phyloP scores from a whole-genome alignment of 1,140 invertebrate species.

The Drosophila paulistorum region DNA sequence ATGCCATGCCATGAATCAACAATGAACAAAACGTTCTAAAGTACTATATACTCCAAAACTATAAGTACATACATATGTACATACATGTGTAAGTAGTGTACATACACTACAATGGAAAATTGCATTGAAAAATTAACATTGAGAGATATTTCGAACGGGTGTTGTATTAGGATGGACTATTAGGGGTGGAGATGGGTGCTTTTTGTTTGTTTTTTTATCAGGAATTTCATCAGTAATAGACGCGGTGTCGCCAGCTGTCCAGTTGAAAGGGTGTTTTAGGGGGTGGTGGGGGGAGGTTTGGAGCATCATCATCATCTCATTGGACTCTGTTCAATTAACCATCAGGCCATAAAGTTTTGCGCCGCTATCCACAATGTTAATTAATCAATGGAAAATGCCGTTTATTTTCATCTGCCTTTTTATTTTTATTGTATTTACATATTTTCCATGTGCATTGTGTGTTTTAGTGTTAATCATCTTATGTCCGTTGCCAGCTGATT shows the following conservation, averaged over 20 bases:
- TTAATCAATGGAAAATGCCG: constrained; percentile 59
- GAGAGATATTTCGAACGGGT: no score
- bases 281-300: no score
- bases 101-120: constrained; percentile 36
- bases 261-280: background rate
- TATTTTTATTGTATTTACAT: constrained; percentile 17
- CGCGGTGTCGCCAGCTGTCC: constrained; percentile 69
- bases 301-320: background rate
- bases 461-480: constrained; percentile 39
- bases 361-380: constrained; percentile 38
- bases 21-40: constrained; percentile 1
- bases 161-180: background rate
- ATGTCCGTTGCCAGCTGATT: constrained; percentile 14
- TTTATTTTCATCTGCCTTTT: background rate
- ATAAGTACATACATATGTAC: background rate
- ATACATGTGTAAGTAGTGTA: background rate
- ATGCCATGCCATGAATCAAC: constrained; percentile 58
- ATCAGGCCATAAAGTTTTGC: constrained; percentile 46
- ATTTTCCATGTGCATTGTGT: constrained; percentile 40
- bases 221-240: constrained; percentile 74
- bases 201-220: background rate
- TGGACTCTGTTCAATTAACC: background rate
- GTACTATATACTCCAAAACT: background rate
- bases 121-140: constrained; percentile 16
- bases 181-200: no score